Evolutionary conservation across 2,888 invertebrate genomes (phyloP), one percentile per base, ranked within the genome.

Genomic region (Chalcis sispes): DNA sequence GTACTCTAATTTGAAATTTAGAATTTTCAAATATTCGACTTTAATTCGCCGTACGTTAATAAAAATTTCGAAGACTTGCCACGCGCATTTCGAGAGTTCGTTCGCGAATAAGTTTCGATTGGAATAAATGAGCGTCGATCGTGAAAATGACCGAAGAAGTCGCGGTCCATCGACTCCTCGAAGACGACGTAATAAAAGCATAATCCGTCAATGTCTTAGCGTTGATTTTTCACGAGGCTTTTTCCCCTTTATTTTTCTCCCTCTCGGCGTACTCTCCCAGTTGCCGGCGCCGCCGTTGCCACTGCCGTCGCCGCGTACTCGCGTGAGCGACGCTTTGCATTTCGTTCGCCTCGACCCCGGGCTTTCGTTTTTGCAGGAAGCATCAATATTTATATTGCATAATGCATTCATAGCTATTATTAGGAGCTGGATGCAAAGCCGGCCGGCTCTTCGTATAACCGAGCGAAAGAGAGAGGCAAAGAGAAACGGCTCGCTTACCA

Each of bases 371-470:
- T 88, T 86, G 83, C 85, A 86, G 85, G 84, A 86, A 87, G 84
- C 88, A 88, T 88, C 87, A 88, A 88, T 88, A 88, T 88, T 88
- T 88, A 88, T 88, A 86, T 85, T 85, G 87, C 87, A 88, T 88
- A 88, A 88, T 88, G 86, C 86, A 87, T 87, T 85, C 84, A 83
- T 84, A 81, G 84, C 85, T 88, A 87, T 88, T 88, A 87, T 88
- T 87, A 85, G 84, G 84, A 87, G 83, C 81, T 84, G 81, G 83
- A 86, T 85, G 85, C 84, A 85, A 86, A 86, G 86, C 81, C 81
- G 78, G 70, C 27, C 29, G 42, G 46, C 66, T 36, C 50, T 23
- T 50, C 18, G 23, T 40, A 65, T 66, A 72, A 13, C 13, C 59
- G 29, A 25, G 13, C 25, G 15, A 59, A 54, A 10, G 23, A 23